Conservation (phyloP, 2,113 vertebrate species). For the Dicrurus megarhynchus region DNA sequence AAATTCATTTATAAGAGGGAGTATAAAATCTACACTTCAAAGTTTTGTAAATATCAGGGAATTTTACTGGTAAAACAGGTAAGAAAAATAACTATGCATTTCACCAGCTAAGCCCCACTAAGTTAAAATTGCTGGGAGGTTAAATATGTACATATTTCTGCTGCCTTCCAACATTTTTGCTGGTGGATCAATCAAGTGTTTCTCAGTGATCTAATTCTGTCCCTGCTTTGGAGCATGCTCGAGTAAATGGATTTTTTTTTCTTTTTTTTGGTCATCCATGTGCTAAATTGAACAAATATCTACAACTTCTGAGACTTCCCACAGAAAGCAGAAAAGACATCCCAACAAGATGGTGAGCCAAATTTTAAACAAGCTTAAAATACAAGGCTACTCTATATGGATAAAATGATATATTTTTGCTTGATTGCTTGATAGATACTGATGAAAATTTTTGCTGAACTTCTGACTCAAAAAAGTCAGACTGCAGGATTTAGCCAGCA, state of each 20-base stretch:
- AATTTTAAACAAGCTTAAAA: not conserved
- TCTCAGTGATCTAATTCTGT: slow-evolving; percentile 10
- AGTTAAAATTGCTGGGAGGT: not conserved
- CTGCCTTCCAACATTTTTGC: slow-evolving; percentile 22
- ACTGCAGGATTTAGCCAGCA: not conserved
- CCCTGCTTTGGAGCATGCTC: not conserved
- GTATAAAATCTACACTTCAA: not conserved
- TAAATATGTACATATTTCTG: not conserved
- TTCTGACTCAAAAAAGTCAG: not conserved
- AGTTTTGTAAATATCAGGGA: not conserved
- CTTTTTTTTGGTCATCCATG: not conserved
- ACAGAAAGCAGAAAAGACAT: not conserved
- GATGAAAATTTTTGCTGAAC: not conserved
- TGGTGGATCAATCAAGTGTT: slow-evolving; percentile 23
- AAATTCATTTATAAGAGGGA: not conserved
- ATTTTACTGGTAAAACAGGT: not conserved
- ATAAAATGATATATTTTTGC: not conserved
- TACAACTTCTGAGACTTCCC: not conserved
- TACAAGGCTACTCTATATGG: not conserved
- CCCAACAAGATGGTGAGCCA: not conserved
- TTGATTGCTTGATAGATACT: not conserved
- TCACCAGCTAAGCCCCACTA: not conserved
- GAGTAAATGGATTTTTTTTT: not conserved
- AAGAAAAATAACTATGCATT: not conserved
- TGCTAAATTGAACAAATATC: not conserved